Percentiles rank a stretch among this genome's conserved stretches.
phyloP scores from a whole-genome alignment of 2,888 invertebrate genomes.

The Hypomecis atomaria region DNA sequence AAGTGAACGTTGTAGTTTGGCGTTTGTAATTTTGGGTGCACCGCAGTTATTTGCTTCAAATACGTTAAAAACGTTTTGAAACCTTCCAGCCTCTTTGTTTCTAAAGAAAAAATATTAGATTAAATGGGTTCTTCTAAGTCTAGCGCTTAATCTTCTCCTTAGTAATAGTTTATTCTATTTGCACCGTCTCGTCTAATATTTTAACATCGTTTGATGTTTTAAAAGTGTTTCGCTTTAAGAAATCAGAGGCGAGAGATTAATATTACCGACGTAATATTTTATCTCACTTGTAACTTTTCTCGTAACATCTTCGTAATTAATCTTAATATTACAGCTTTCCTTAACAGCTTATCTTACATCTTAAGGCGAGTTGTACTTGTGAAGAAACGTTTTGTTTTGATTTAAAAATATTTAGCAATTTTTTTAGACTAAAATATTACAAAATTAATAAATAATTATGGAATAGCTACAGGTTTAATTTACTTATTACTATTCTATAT shows the following conservation, averaged over 20 bases:
- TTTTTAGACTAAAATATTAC: too few species aligned
- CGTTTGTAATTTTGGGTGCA: too few species aligned
- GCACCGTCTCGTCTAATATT: not conserved
- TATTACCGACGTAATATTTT: constrained; percentile 7
- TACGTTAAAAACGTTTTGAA: too few species aligned
- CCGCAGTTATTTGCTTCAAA: too few species aligned
- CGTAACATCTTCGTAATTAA: constrained; percentile 13
- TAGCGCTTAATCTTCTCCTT: too few species aligned
- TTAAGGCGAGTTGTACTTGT: not conserved
- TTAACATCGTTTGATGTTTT: constrained; percentile 1
- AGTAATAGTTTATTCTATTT: not conserved
- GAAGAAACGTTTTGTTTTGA: not conserved
- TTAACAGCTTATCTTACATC: constrained; percentile 12
- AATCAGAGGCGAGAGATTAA: constrained; percentile 4
- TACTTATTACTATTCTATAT: too few species aligned
- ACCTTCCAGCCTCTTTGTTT: too few species aligned
- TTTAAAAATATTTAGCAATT: too few species aligned
- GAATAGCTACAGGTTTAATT: too few species aligned
- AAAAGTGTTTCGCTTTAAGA: constrained; percentile 11
- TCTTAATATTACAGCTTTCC: constrained; percentile 10
- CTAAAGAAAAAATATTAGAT: too few species aligned
- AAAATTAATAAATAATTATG: too few species aligned
- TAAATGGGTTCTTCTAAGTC: too few species aligned
- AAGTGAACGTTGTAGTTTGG: constrained; percentile 27
- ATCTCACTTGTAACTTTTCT: constrained; percentile 2